These are phyloP conservation scores for Zoanthus sociatus DNA, from an alignment of 92 coral and sea anemone genomes.

Conservation along the genomic window DNA sequence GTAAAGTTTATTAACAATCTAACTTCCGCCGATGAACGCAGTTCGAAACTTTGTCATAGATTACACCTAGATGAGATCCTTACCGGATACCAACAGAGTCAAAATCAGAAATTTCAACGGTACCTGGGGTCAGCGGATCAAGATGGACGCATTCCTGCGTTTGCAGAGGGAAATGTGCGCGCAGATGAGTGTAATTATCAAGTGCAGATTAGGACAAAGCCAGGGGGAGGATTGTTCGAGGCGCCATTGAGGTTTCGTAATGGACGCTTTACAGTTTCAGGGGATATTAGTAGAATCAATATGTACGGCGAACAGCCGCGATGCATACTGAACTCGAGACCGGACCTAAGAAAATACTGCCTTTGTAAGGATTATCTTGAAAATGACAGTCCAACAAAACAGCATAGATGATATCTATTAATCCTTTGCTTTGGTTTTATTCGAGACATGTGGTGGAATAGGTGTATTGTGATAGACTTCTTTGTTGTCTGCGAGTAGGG, in stretches of 20 bases:
- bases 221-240: slow-evolving; percentile 88
- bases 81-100: slow-evolving; percentile 81
- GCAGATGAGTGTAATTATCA: slow-evolving; percentile 80
- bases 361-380: slow-evolving; percentile 65
- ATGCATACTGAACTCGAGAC: slow-evolving; percentile 81
- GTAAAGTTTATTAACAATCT: slow-evolving; percentile 76
- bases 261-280: slow-evolving; percentile 63
- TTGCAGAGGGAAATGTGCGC: slow-evolving; percentile 54
- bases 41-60: slow-evolving; percentile 69
- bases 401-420: not conserved
- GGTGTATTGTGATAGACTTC: too few species aligned
- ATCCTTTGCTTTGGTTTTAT: too few species aligned
- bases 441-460: too few species aligned
- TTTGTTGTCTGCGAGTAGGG: too few species aligned
- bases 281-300: slow-evolving; percentile 89
- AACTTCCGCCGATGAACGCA: slow-evolving; percentile 63
- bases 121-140: slow-evolving; percentile 83
- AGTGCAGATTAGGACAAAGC: slow-evolving; percentile 74
- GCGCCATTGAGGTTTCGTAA: slow-evolving; percentile 71
- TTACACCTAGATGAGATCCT: slow-evolving; percentile 66
- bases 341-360: slow-evolving; percentile 87
- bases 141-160: slow-evolving; percentile 88
- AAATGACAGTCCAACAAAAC: not conserved
- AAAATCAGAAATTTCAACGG: slow-evolving; percentile 72
- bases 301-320: slow-evolving; percentile 88